Conservation (phyloP, 2,797 vertebrate species). For the Caiman crocodilus region DNA sequence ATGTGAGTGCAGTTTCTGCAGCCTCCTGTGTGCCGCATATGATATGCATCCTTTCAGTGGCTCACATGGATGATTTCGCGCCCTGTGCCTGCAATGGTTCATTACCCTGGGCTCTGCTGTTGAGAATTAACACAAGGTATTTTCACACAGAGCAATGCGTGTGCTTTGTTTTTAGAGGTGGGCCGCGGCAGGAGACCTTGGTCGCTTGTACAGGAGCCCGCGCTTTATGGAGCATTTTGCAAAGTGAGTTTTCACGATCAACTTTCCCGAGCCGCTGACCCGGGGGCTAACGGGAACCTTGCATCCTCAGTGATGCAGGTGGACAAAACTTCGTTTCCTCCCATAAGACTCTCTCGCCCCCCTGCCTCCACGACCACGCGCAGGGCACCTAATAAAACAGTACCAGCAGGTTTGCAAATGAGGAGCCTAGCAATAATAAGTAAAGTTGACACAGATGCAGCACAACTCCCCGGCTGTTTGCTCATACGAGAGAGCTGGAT, state of each 20-base stretch:
- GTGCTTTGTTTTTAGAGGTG: neutral
- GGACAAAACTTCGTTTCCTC: neutral
- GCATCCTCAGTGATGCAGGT: neutral
- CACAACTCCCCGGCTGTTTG: neutral
- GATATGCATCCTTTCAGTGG: fast-evolving
- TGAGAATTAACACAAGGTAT: neutral
- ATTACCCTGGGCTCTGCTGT: fast-evolving
- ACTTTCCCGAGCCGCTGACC: neutral
- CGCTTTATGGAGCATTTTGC: neutral
- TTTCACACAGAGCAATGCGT: fast-evolving
- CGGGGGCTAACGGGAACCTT: neutral
- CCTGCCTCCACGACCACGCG: neutral
- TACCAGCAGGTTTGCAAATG: neutral
- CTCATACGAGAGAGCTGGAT: neutral
- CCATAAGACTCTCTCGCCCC: neutral
- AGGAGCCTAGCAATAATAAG: neutral
- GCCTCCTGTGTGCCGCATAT: fast-evolving
- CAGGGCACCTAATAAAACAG: neutral
- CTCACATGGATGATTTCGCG: fast-evolving
- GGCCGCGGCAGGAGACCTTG: fast-evolving
- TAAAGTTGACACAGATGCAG: neutral
- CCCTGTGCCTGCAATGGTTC: fast-evolving
- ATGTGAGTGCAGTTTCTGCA: neutral
- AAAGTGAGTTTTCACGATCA: neutral
- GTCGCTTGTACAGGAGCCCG: too few species aligned